Evolutionary conservation across 2,888 invertebrate genomes (phyloP).

Genomic region (Conchocele bisecta): DNA sequence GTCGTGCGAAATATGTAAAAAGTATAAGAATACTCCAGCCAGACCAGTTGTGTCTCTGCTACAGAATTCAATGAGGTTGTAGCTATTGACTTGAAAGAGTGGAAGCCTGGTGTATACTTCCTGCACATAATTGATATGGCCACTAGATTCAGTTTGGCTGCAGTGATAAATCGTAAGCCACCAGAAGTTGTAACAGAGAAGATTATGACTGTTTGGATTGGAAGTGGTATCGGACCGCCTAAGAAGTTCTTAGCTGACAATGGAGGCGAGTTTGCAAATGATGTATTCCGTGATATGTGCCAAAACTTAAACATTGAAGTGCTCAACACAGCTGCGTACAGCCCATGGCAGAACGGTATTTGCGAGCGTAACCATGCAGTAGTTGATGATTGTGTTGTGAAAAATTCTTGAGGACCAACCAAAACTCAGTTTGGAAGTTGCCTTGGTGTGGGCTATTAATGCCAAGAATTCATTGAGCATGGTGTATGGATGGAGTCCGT

Average conservation of each 20-base stretch:
- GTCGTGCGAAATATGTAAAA: conserved; percentile 37
- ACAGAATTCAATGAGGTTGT: conserved; percentile 20
- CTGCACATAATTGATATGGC: conserved; percentile 42
- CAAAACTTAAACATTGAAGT: conserved; percentile 39
- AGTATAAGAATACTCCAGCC: conserved; percentile 34
- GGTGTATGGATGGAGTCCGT: conserved; percentile 45
- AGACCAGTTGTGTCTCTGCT: conserved; percentile 35
- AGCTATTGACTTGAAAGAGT: conserved; percentile 25
- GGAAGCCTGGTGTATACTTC: conserved; percentile 24
- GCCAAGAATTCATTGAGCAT: conserved; percentile 39
- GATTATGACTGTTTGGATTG: conserved; percentile 36
- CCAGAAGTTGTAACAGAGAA: conserved; percentile 31
- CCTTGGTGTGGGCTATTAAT: conserved; percentile 39
- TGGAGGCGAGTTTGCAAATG: conserved; percentile 49
- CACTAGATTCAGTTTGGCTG: conserved; percentile 41
- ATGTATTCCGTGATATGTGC: conserved; percentile 42
- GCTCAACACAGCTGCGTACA: conserved; percentile 36
- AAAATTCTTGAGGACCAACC: conserved; percentile 29
- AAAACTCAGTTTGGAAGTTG: conserved; percentile 27
- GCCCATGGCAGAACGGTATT: conserved; percentile 47
- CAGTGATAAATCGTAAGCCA: conserved; percentile 30
- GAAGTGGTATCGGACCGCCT: conserved; percentile 29
- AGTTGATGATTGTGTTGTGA: conserved; percentile 41
- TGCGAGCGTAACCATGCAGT: conserved; percentile 44
- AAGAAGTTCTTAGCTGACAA: conserved; percentile 34